phyloP scores from a whole-genome alignment of 2,888 invertebrate genomes.

The Habroteleia sp. region DNA sequence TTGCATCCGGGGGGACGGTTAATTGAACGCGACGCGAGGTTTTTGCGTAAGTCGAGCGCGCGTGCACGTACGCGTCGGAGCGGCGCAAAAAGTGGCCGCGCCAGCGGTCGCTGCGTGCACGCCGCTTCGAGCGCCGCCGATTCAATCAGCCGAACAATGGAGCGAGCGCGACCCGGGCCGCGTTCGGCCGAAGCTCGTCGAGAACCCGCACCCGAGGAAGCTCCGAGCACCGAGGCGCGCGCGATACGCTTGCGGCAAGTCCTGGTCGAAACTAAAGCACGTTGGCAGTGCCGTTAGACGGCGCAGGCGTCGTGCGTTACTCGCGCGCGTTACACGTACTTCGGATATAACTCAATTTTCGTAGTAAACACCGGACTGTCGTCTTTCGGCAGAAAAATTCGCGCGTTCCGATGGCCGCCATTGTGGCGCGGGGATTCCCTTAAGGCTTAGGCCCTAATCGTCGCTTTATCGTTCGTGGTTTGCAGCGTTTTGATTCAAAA shows the following conservation, averaged over 20 bases:
- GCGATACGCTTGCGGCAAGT: conserved; percentile 50
- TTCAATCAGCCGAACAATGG: conserved; percentile 7
- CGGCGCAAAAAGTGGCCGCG: conserved; percentile 48
- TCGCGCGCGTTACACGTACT: conserved; percentile 55
- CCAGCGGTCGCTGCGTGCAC: conserved; percentile 19
- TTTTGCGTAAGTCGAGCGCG: conserved; percentile 24
- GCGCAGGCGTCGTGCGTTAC: conserved; percentile 60
- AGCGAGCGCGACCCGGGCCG: background rate
- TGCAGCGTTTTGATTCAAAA: too few relatives aligned
- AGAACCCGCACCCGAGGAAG: conserved; percentile 29
- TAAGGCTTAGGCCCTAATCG: too few relatives aligned
- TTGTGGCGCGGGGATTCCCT: conserved; percentile 4
- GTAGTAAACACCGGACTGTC: conserved; percentile 52
- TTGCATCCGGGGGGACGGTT: conserved; percentile 19
- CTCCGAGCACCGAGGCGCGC: conserved; percentile 29
- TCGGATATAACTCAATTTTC: conserved; percentile 59
- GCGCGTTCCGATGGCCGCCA: conserved; percentile 7
- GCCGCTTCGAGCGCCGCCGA: conserved; percentile 14
- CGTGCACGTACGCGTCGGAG: conserved; percentile 19
- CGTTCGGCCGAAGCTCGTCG: conserved; percentile 14
- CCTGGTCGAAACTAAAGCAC: conserved; percentile 57
- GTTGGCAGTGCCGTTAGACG: conserved; percentile 65
- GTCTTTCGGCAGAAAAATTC: conserved; percentile 22
- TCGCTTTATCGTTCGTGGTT: too few relatives aligned
- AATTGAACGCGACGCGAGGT: conserved; percentile 26